Evolutionary conservation across 2,888 invertebrate species (phyloP), one percentile per base, ranked within the genome.

Genomic region (Allophyes oxyacanthae): DNA sequence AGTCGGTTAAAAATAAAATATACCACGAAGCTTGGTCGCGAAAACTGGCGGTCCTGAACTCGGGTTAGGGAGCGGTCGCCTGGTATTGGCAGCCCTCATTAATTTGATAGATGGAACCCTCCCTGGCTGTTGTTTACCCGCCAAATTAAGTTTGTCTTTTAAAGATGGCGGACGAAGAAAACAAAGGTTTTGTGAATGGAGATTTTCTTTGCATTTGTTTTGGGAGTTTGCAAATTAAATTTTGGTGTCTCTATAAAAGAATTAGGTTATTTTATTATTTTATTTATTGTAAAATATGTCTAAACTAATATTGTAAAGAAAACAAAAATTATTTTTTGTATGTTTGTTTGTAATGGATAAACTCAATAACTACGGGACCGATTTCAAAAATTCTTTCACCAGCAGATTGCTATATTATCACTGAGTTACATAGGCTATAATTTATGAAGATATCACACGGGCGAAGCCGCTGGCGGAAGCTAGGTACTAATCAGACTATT

Each of bases 11-110:
- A 36, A 14, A 15, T 9, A 49, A 52, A 65, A 72, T 45, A 48
- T 44, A 48, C 45, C 36, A 6, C 32, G 48, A 60, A 57, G 32
- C 52, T 42, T 33, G 38, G 30, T 52, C 49, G 41, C 58, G 32
- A 63, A 49, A 33, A 28, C 33, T 32, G 41, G 42, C 32, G 30
- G 32, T 33, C 26, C 34, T 8, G 36, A 14, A 42, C 55, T 34
- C 42, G 57, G 65, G 66, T 78, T 62, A 72, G 60, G 64, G 68
- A 34, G 55, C 43, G 57, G 67, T 62, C 65, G 69, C 58, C 60
- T 83, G 83, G 37, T 73, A 83, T 80, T 79, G 81, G 68, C 83
- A 78, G 54, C 49, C 52, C 70, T 82, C 80, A 82, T 83, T 83
- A 79, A 77, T 77, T 80, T 83, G 83, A 83, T 82, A 75, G 81